Base-by-base conservation (phyloP, 2,888 invertebrate genomes). In the Campoplex nolae region DNA sequence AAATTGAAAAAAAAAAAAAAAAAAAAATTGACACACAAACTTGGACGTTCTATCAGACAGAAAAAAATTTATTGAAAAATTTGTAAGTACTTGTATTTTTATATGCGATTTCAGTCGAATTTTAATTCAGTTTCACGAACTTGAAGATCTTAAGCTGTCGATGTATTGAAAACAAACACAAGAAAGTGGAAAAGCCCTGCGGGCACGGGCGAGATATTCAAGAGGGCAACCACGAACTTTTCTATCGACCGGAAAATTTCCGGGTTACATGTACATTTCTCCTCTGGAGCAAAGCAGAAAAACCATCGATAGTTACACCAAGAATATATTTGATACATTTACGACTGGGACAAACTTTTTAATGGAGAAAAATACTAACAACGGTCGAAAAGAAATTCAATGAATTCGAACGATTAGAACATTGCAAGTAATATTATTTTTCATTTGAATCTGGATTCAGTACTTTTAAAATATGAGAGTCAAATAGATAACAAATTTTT, bases 171-270 rank as follows among this genome's bases (percentile, higher is more conserved):
- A 32, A 32, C 16, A 62, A 62, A 62, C 6, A 62, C 45, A 58
- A 32, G 38, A 65, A 62, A 79, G 71, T 42, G 75, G n/a, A 35
- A 62, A 62, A 86, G 56, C 32, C 76, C 79, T 75, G 54, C 35
- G 62, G 76, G 70, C 62, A 84, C 68, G 54, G 58, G 77, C 78
- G 73, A 85, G 58, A 81, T 65, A 38, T 56, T 81, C 78, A 38
- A 54, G 76, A 77, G 76, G 56, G 81, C 84, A 84, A 81, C 86
- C 84, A 75, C 73, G 83, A 86, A 86, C 78, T 87, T 84, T 78
- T 81, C 81, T 81, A 87, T 87, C 86, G 86, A 87, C 86, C 84
- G 77, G 77, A 84, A 84, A 84, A 87, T 87, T 87, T 84, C 84
- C 86, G 84, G 84, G 84, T 81, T 87, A 87, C 86, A 84, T 45